Percentiles rank a stretch among this genome's conserved stretches.
Evolutionary conservation across 2,113 vertebrate species (phyloP).

Genomic region (Megaceryle maxima): DNA sequence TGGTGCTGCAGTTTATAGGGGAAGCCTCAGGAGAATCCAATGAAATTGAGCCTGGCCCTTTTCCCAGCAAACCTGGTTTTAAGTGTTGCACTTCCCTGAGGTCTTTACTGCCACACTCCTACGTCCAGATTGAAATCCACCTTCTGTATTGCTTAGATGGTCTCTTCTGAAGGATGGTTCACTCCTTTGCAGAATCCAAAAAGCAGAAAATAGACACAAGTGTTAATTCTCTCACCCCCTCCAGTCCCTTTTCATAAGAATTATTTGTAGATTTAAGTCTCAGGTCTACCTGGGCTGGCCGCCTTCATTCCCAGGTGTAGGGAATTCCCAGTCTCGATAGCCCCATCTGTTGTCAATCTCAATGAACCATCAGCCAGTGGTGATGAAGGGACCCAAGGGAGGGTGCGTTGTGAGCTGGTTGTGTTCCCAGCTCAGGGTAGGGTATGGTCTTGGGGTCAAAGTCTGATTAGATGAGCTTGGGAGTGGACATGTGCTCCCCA

Average conservation of each 20-base stretch:
- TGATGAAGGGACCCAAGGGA: not conserved
- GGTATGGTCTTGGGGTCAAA: not conserved
- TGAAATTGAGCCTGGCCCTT: not conserved
- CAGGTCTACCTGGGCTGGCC: rapidly evolving
- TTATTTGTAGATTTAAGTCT: not conserved
- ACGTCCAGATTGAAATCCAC: rapidly evolving
- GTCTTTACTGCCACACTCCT: not conserved
- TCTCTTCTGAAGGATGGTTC: not conserved
- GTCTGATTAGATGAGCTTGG: not conserved
- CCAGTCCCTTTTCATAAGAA: not conserved
- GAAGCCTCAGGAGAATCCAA: not conserved
- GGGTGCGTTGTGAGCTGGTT: not conserved
- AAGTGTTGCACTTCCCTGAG: not conserved
- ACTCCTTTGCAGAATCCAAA: not conserved
- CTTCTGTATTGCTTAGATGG: too few relatives aligned
- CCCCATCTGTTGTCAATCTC: rapidly evolving
- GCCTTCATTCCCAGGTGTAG: not conserved
- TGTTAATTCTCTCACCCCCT: rapidly evolving
- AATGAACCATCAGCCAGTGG: rapidly evolving
- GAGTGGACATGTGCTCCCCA: not conserved
- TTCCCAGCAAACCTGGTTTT: not conserved
- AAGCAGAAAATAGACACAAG: not conserved
- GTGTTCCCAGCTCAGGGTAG: not conserved
- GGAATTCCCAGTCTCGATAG: not conserved
- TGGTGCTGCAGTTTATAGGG: not conserved